Percentiles rank a stretch among this genome's conserved stretches.
These are phyloP conservation scores for Pristiophorus japonicus DNA, from an alignment of 2,113 vertebrate genomes.

Conservation along the genomic window DNA sequence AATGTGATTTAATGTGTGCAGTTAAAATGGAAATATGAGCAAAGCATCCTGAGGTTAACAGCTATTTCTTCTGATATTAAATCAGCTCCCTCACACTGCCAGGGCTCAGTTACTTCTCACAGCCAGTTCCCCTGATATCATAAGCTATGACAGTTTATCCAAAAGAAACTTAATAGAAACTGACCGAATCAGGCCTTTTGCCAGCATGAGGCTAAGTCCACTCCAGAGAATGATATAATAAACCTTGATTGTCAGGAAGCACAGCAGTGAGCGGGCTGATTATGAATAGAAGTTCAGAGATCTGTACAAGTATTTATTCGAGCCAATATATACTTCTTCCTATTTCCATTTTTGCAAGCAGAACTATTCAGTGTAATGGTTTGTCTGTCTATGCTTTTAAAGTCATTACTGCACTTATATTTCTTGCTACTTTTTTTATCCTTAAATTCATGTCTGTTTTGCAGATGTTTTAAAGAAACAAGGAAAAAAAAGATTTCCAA, in stretches of 20 bases:
- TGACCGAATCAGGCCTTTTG: background rate
- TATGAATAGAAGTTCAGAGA: background rate
- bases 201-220: background rate
- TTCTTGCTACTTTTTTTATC: background rate
- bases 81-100: background rate
- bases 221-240: conserved; percentile 6
- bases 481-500: background rate
- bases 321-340: background rate
- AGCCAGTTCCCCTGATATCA: background rate
- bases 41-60: conserved; percentile 1
- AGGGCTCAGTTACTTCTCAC: background rate
- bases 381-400: background rate
- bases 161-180: background rate
- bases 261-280: background rate
- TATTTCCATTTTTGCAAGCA: background rate
- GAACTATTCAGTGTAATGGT: background rate
- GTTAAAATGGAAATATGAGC: background rate
- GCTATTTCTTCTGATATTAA: background rate
- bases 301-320: background rate
- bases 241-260: background rate
- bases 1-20: background rate
- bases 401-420: background rate
- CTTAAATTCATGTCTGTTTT: background rate
- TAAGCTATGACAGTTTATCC: background rate
- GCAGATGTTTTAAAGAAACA: background rate